These are phyloP conservation scores for Vespertilio murinus DNA, from an alignment of 2,797 vertebrate genomes.

Conservation along the genomic window DNA sequence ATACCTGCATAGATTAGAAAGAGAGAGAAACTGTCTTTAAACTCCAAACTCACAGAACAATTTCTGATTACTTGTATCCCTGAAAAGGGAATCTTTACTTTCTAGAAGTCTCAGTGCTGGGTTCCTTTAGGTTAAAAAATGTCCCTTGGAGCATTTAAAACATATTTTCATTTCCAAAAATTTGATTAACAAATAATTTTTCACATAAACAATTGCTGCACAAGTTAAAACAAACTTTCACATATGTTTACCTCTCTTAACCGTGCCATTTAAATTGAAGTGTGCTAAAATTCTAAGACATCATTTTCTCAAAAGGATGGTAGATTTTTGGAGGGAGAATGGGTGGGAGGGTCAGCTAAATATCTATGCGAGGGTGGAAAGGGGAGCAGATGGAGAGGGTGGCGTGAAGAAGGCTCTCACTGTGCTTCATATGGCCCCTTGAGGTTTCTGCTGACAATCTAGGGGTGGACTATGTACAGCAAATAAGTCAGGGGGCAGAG, in stretches of 20 bases:
- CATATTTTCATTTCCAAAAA: constrained; percentile 48
- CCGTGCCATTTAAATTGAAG: not conserved
- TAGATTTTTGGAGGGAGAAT: not conserved
- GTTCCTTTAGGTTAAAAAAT: constrained; percentile 46
- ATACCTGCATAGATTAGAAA: constrained; percentile 8
- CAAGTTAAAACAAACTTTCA: constrained; percentile 7
- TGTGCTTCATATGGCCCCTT: not conserved
- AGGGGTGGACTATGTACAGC: not conserved
- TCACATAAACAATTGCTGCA: constrained; percentile 10
- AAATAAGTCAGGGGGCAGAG: not conserved
- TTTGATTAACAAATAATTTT: constrained; percentile 38
- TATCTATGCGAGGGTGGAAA: not conserved
- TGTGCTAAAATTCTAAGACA: not conserved
- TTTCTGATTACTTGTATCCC: not conserved
- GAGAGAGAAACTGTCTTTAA: constrained; percentile 1
- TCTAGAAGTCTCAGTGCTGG: not conserved
- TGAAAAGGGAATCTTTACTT: not conserved
- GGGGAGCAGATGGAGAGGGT: not conserved
- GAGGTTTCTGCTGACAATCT: not conserved
- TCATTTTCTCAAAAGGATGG: not conserved
- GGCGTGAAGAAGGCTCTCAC: not conserved
- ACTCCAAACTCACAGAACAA: constrained; percentile 30
- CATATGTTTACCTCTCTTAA: not conserved
- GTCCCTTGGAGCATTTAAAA: constrained; percentile 30
- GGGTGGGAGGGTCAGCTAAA: not conserved